Evolutionary conservation across 64 coral and sea anemone species (phyloP), one percentile per base, ranked within the genome.

Genomic region (Exaiptasia diaphana): DNA sequence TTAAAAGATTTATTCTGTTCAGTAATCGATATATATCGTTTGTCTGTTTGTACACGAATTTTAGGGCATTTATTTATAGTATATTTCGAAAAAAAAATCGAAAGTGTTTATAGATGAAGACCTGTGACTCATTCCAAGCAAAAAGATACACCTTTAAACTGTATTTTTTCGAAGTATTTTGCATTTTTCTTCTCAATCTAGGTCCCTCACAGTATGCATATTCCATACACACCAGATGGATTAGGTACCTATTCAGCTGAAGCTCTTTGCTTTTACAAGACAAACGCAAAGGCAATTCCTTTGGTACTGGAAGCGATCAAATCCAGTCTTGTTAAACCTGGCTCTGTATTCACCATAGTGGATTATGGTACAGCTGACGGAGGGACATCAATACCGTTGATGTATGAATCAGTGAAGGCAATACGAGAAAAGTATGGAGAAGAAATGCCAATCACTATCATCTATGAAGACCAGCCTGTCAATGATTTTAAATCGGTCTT

Each of bases 351-450:
- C 33, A 85, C 82, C 15, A 75, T 75, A 32, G 82, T 62, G 18
- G 82, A 85, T 58, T 85, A 75, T 46, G 69, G 82, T 1, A 23
- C 24, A 17, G 69, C 69, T 14, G 82, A 85, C 31, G 82, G 82
- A 4, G 70, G 68, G 4, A 85, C 23, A 17, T 73, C 67, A 6
- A 85, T 85, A 69, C 10, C 32, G n/a, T 53, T 85, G 13, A 58
- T 73, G 10, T 74, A 85, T 53, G 43, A 67, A 34, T 74, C 48
- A 22, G 82, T 85, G 17, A 43, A 85, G 28, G 48, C 55, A 22
- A 27, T 85, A 30, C 60, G 69, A 72, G 59, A 83, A 13, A 11
- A 62, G 15, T 46, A 72, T 44, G 67, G 81, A 27, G 41, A 33
- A 20, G 68, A 64, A 20, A 20, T 82, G 4, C 22, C 39, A 22